Evolutionary conservation across 2,113 vertebrate species (phyloP), one percentile per base, ranked within the genome.

Genomic region (Solenodon paradoxus): DNA sequence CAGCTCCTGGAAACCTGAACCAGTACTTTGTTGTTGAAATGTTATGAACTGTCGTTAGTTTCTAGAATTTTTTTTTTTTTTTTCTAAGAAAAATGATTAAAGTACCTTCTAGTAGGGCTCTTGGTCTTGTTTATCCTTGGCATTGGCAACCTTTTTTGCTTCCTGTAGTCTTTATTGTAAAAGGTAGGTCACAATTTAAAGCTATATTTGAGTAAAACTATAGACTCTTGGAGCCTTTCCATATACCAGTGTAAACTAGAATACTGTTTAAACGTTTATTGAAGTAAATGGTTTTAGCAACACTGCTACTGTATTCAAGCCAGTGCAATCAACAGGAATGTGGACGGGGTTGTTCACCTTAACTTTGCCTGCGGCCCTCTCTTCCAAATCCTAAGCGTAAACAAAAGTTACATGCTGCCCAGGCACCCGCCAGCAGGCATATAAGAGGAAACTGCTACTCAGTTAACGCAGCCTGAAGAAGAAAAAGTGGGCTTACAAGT

Each of bases 11-110:
- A 92, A 94, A 59, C 75, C 30, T 69, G 40, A 89, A 78, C 75
- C 47, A 96, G 79, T 95, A 72, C 55, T 95, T 86, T 66, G 45
- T 85, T 95, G 72, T 95, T 96, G 80, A 96, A 93, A 94, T 94
- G 72, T 96, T 88, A 90, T 95, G 68, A 95, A 96, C 79, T 92
- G 78, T n/a, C n/a, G n/a, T 97, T 61, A 75, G 64, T 97, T 88
- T 94, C 68, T 95, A 47, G 13, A 82, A 13, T 9, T 68, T 89
- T 95, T 95, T 91, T 81, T 66, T n/a, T n/a, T 61, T 61, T 95
- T 96, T 88, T 87, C 90, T 95, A 90, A 95, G 87, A 95, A 96
- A 95, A 97, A 96, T 26, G 0, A 97, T 96, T 97, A 97, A 97
- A 97, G 49, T 95, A 94, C 81, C 96, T 96, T 92, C 95, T 96